Percentiles rank a stretch among this genome's conserved stretches.
These are phyloP conservation scores for Darevskia mixta DNA, from an alignment of 2,797 vertebrate species.

Conservation along the genomic window DNA sequence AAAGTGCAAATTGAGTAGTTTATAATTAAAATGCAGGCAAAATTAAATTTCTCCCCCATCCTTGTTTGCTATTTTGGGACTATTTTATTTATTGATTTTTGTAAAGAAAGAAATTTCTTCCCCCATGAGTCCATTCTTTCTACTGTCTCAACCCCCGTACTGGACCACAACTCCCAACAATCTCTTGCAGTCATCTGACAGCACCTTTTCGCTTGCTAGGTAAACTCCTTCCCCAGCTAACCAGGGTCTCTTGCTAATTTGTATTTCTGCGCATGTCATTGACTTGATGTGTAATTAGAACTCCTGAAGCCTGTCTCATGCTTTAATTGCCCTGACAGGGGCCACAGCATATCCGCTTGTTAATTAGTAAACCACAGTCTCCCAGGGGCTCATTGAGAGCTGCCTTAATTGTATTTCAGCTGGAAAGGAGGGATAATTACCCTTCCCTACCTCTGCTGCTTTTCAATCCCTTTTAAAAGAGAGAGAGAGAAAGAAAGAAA, in stretches of 20 bases:
- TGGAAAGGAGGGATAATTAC: slow-evolving; percentile 82
- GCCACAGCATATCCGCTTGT: slow-evolving; percentile 82
- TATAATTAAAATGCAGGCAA: too few relatives aligned
- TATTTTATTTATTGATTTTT: not conserved
- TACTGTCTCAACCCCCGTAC: not conserved
- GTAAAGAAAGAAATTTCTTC: not conserved
- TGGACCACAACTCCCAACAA: too few relatives aligned
- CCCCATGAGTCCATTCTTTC: too few relatives aligned
- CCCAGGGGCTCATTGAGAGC: slow-evolving; percentile 77
- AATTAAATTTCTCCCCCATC: too few relatives aligned
- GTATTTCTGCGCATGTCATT: slow-evolving; percentile 65
- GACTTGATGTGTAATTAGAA: slow-evolving; percentile 73
- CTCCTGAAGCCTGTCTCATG: slow-evolving; percentile 75
- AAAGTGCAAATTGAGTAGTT: too few relatives aligned
- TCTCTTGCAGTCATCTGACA: slow-evolving; percentile 29
- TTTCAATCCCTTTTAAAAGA: slow-evolving; percentile 73
- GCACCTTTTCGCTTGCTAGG: slow-evolving; percentile 49
- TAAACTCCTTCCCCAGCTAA: slow-evolving; percentile 57
- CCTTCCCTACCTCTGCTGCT: slow-evolving; percentile 74
- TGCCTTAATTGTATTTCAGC: slow-evolving; percentile 83
- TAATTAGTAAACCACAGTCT: slow-evolving; percentile 86
- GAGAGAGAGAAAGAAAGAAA: not conserved
- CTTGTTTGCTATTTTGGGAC: too few relatives aligned
- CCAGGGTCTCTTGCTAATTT: slow-evolving; percentile 70
- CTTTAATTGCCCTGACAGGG: slow-evolving; percentile 81